A percentile compares a stretch with the other conserved stretches of the same genome.
Conservation (phyloP, 2,113 vertebrate genomes). For the Heterocephalus glaber region DNA sequence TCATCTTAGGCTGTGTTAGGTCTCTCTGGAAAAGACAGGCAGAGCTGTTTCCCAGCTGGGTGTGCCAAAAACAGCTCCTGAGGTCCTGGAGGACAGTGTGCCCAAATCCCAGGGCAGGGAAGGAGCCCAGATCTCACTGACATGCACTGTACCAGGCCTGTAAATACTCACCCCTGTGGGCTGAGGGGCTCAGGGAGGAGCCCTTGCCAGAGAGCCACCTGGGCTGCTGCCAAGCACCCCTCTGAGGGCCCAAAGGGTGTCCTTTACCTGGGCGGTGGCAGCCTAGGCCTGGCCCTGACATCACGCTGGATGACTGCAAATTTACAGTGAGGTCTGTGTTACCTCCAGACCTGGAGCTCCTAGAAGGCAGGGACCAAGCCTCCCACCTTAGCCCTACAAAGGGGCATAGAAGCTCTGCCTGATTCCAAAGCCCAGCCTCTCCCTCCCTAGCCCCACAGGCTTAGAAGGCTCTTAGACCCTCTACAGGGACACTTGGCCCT, state of each 20-base stretch:
- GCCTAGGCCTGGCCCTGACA: neutral
- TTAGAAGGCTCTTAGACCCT: neutral
- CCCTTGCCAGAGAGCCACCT: neutral
- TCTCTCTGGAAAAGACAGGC: neutral
- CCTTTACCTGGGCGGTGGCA: neutral
- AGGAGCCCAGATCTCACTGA: neutral
- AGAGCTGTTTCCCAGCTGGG: neutral
- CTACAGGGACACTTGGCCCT: neutral
- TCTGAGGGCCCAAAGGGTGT: neutral
- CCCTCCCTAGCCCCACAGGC: neutral
- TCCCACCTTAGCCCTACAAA: neutral
- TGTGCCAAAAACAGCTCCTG: neutral
- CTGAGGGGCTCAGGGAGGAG: too few species aligned
- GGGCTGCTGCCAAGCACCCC: neutral
- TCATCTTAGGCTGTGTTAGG: neutral
- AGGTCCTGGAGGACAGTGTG: fast-evolving
- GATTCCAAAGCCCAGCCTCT: neutral
- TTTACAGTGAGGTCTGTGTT: too few species aligned
- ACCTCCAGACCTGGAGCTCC: neutral
- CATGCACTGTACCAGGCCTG: neutral
- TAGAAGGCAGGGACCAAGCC: neutral
- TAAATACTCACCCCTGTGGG: neutral
- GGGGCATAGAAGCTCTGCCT: too few species aligned
- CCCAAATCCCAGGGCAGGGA: neutral
- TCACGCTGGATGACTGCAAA: neutral